These are phyloP conservation scores for Lypha dubia DNA, from an alignment of 2,888 invertebrate genomes.

Conservation along the genomic window DNA sequence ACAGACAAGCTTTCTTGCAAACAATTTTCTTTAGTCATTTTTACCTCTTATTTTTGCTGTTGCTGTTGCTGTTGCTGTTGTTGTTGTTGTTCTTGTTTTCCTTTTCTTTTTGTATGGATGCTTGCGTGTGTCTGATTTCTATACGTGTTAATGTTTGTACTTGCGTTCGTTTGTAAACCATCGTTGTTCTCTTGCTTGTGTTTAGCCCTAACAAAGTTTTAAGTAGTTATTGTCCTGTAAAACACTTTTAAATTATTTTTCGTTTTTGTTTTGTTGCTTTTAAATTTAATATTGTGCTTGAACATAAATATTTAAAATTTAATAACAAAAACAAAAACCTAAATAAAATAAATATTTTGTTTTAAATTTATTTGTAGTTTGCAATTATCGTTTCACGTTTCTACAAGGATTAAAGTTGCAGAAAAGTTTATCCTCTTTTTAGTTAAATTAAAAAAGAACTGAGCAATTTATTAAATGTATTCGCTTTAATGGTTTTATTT, in stretches of 20 bases:
- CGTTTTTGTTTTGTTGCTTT: background rate
- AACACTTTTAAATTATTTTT: conserved; percentile 63
- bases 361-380: conserved; percentile 6
- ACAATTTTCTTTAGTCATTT: conserved; percentile 38
- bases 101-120: background rate
- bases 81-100: conserved; percentile 41
- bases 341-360: background rate
- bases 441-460: background rate
- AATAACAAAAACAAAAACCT: conserved; percentile 45
- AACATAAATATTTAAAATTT: conserved; percentile 63
- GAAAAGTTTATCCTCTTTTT: background rate
- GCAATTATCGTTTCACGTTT: background rate
- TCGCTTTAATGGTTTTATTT: too few species aligned
- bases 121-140: conserved; percentile 3
- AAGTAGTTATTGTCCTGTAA: conserved; percentile 71
- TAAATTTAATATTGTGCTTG: conserved; percentile 26
- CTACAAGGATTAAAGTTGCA: background rate
- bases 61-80: too few species aligned
- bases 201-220: conserved; percentile 63
- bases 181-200: conserved; percentile 18
- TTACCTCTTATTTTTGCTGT: too few species aligned
- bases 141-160: background rate
- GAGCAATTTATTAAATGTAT: background rate
- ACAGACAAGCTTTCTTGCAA: conserved; percentile 30
- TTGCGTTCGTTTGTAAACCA: background rate